These are phyloP conservation scores for Troides oblongomaculatus DNA, from an alignment of 2,888 invertebrate genomes.

Conservation along the genomic window DNA sequence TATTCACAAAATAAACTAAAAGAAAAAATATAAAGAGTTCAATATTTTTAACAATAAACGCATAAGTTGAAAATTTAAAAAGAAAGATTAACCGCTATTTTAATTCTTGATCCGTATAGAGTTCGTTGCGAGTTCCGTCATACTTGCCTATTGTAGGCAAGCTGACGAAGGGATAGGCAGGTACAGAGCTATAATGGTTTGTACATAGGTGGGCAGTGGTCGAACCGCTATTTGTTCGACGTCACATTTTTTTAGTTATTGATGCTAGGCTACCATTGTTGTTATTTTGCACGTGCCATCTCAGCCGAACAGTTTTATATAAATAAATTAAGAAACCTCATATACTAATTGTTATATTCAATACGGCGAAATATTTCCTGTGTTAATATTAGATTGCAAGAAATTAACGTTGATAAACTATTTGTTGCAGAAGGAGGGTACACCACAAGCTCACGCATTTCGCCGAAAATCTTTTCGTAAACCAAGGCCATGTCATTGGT, in stretches of 20 bases:
- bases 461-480: conserved; percentile 87
- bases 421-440: conserved; percentile 83
- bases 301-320: background rate
- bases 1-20: background rate
- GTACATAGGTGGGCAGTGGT: conserved; percentile 35
- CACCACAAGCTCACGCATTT: conserved; percentile 85
- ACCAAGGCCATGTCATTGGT: conserved; percentile 88
- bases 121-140: conserved; percentile 41
- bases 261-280: conserved; percentile 13
- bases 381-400: background rate
- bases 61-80: no score
- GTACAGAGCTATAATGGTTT: conserved; percentile 41
- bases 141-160: conserved; percentile 46
- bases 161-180: conserved; percentile 53
- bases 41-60: no score
- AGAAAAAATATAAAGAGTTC: no score
- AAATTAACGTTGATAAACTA: conserved; percentile 28
- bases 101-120: background rate
- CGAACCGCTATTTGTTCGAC: conserved; percentile 21
- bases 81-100: no score
- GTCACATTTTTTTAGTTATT: conserved; percentile 18
- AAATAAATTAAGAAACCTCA: background rate
- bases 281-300: conserved; percentile 5
- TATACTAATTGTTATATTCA: background rate
- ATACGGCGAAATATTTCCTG: background rate